These are phyloP conservation scores for Drosophila repleta DNA, from an alignment of 1,140 invertebrate genomes.

Conservation along the genomic window DNA sequence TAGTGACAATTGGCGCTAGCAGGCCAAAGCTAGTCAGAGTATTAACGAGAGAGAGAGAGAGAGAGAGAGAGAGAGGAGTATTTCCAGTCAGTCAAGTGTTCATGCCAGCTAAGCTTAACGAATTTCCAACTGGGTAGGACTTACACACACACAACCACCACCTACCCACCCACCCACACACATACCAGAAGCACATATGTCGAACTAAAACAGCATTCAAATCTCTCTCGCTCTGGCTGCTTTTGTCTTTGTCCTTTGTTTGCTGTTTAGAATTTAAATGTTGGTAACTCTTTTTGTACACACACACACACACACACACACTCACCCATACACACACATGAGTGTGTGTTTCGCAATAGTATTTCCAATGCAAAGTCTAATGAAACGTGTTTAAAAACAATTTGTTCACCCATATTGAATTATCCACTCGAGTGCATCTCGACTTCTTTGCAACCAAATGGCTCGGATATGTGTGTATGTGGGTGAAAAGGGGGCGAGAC, in stretches of 20 bases:
- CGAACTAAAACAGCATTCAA: too few species aligned
- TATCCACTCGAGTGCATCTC: conserved; percentile 70
- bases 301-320: not conserved
- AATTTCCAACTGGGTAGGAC: not conserved
- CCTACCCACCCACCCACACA: not conserved
- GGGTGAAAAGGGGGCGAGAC: not conserved
- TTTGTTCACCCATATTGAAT: conserved; percentile 79
- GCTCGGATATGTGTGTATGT: not conserved
- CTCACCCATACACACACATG: not conserved
- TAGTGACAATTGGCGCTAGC: not conserved
- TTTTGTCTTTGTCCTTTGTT: conserved; percentile 5
- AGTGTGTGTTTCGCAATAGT: conserved; percentile 48
- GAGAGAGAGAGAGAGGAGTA: not conserved
- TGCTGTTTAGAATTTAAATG: conserved; percentile 59
- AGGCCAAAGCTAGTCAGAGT: too few species aligned
- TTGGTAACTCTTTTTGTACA: conserved; percentile 9
- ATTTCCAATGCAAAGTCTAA: conserved; percentile 65
- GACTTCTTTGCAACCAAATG: conserved; percentile 43
- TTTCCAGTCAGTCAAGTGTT: not conserved
- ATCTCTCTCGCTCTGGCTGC: not conserved
- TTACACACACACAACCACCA: not conserved
- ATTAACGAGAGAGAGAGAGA: not conserved
- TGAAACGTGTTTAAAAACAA: conserved; percentile 80
- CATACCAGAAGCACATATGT: not conserved
- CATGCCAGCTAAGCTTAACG: not conserved